A percentile compares a stretch with the other conserved stretches of the same genome.
phyloP scores from a whole-genome alignment of 2,888 invertebrate species.

The Polylopha cassiicola region DNA sequence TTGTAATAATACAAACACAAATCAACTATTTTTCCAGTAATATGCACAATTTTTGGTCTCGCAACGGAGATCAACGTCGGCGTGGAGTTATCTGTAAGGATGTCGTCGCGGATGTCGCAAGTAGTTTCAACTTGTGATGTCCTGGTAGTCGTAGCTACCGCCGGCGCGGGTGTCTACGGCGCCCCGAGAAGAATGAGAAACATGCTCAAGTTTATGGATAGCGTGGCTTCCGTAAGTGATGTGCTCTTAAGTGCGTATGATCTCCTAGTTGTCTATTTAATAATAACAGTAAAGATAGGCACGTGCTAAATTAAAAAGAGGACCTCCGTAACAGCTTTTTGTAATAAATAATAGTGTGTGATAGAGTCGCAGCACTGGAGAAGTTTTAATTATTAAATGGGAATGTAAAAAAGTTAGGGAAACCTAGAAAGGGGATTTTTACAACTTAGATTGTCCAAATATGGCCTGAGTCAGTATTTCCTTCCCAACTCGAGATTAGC shows the following conservation, averaged over 20 bases:
- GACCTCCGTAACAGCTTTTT: no score
- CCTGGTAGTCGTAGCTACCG: constrained; percentile 70
- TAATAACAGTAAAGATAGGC: no score
- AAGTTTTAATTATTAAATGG: no score
- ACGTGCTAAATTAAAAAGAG: no score
- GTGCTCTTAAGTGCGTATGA: not conserved
- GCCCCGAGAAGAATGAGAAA: constrained; percentile 71
- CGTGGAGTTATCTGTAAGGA: constrained; percentile 70
- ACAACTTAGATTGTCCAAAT: no score
- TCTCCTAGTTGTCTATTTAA: not conserved
- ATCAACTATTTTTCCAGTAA: constrained; percentile 41
- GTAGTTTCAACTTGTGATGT: constrained; percentile 77
- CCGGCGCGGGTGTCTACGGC: constrained; percentile 71
- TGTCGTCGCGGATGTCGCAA: constrained; percentile 74
- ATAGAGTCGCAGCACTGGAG: no score
- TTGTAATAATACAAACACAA: no score
- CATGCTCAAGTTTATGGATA: constrained; percentile 69
- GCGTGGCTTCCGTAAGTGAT: constrained; percentile 59
- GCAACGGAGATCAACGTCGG: constrained; percentile 75
- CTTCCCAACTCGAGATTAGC: no score
- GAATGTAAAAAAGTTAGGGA: no score
- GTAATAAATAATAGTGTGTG: no score
- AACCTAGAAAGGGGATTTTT: no score
- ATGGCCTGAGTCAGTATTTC: no score
- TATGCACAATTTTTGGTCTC: constrained; percentile 66